Evolutionary conservation across 2,113 vertebrate species (phyloP), one percentile per base, ranked within the genome.

Genomic region (Fregetta grallaria): DNA sequence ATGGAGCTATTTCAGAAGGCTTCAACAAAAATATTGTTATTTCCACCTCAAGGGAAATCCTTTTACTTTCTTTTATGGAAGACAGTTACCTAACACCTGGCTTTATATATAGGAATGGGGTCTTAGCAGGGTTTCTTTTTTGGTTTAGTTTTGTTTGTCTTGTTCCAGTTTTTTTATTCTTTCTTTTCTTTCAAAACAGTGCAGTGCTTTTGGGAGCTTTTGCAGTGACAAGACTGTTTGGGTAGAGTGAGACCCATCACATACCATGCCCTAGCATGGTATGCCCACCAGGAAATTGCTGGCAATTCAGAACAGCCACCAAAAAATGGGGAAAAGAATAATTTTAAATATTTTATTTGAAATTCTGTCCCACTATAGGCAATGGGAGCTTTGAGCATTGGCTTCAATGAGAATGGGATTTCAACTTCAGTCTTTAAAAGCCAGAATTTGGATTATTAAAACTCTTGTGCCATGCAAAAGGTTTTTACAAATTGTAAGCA

Each of bases 401-500:
- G 12, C 21, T 83, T 56, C 53, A 26, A 0, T 2, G 4, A 38
- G 49, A n/a, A 40, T 0, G 3, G 36, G 44, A 52, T 66, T 56
- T n/a, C 11, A 38, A 1, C 32, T 20, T 22, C 38, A 5, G 66
- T 21, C 18, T 58, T 38, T 25, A 11, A 34, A 45, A 52, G 18
- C 7, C n/a, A 53, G 30, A 12, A 20, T 32, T 52, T 53, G 12
- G 70, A 22, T 47, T 22, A 29, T 34, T 29, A 3, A 15, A 10
- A 2, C 55, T 45, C 32, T 25, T 7, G 40, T 26, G 42, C 40
- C 23, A 9, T 2, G 0, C 14, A 34, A 4, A 5, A 12, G 12
- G 6, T 5, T 55, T 47, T n/a, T 15, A 45, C 4, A 55, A 29
- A 10, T 13, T 11, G 14, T 59, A 30, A 44, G 62, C 47, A 10